These are phyloP conservation scores for Gandaritis pyraliata DNA, from an alignment of 2,888 invertebrate genomes.

Conservation along the genomic window DNA sequence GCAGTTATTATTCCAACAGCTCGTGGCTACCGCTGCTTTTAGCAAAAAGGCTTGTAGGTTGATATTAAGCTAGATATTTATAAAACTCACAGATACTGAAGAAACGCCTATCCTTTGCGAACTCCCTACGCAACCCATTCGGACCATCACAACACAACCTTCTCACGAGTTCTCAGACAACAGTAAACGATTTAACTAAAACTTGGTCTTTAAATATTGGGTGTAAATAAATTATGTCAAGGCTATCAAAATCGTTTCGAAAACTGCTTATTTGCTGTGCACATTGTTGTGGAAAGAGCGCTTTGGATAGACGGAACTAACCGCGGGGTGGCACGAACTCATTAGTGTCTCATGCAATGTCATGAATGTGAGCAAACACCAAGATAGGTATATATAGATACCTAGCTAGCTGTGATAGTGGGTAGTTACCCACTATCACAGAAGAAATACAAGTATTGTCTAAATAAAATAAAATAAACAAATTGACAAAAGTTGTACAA, in stretches of 20 bases:
- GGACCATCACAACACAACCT: conserved; percentile 48
- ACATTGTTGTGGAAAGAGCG: conserved; percentile 38
- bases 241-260: conserved; percentile 51
- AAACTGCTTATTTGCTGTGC: conserved; percentile 46
- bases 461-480: no score
- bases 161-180: conserved; percentile 9
- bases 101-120: conserved; percentile 55
- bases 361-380: conserved; percentile 14
- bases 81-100: conserved; percentile 51
- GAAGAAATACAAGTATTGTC: no score
- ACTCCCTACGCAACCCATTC: conserved; percentile 74
- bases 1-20: no score
- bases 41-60: no score
- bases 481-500: no score
- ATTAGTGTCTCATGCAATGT: conserved; percentile 16
- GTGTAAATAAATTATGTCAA: conserved; percentile 56
- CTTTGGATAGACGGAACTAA: conserved; percentile 52
- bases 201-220: no score
- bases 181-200: conserved; percentile 32
- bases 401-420: not conserved
- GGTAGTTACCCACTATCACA: no score
- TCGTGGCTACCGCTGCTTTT: no score
- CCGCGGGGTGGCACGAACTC: conserved; percentile 56
- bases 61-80: no score
- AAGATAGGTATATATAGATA: not conserved